Conservation (phyloP, 2,797 vertebrate species). For the Heterohyrax brucei region DNA sequence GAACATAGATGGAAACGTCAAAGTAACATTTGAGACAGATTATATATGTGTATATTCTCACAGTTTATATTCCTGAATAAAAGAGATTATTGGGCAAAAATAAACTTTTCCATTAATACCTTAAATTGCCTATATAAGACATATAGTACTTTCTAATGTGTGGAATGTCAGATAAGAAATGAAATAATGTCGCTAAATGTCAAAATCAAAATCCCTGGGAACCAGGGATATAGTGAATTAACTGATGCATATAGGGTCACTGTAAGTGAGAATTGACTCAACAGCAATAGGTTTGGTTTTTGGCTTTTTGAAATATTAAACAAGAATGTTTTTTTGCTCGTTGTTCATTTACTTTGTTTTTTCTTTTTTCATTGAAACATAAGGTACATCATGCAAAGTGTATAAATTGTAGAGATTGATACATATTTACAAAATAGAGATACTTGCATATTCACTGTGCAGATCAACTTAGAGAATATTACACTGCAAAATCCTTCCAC, state of each 20-base stretch:
- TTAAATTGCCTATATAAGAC: neutral
- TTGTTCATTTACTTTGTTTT: neutral
- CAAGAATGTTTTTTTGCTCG: neutral
- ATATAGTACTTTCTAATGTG: neutral
- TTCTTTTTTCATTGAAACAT: neutral
- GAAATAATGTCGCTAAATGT: neutral
- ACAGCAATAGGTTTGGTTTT: no score
- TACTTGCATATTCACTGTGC: neutral
- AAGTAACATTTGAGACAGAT: neutral
- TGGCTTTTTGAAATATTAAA: no score
- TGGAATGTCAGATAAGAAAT: neutral
- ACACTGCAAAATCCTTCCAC: neutral
- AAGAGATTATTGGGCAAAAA: neutral
- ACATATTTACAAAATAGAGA: neutral
- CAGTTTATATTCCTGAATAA: neutral
- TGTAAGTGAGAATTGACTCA: no score
- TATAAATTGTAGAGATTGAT: neutral
- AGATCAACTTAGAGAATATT: neutral
- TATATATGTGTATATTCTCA: neutral
- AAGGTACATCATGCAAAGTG: neutral
- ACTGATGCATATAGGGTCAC: no score
- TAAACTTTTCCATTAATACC: slow-evolving; percentile 3
- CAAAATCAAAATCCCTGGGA: neutral
- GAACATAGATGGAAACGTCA: neutral
- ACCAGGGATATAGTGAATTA: neutral